Conservation (phyloP, 2,113 vertebrate species). For the Struthio camelus region DNA sequence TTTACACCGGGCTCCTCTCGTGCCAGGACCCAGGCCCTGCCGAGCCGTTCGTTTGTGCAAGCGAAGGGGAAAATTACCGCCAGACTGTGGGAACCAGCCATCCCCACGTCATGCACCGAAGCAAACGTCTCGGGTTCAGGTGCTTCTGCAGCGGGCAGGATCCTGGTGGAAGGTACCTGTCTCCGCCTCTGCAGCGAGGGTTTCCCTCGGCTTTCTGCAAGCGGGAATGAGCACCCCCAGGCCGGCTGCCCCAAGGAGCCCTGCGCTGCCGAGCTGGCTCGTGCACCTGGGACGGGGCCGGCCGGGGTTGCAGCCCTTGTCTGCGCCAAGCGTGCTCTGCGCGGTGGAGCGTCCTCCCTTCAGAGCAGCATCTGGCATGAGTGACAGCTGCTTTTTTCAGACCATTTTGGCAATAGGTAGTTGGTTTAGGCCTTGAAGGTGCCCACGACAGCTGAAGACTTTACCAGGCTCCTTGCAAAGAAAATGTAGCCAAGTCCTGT, state of each 20-base stretch:
- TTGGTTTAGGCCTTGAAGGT: not conserved
- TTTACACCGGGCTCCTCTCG: too few species aligned
- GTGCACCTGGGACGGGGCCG: not conserved
- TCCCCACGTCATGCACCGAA: fast-evolving
- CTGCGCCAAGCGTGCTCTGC: too few species aligned
- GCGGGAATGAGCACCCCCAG: fast-evolving
- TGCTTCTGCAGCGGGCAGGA: not conserved
- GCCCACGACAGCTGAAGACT: not conserved
- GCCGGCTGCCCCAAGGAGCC: not conserved
- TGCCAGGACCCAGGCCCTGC: fast-evolving
- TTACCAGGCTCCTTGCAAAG: too few species aligned
- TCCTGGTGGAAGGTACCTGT: fast-evolving
- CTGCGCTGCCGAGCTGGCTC: fast-evolving
- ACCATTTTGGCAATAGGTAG: not conserved
- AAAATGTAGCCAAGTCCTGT: too few species aligned
- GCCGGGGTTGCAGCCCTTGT: too few species aligned
- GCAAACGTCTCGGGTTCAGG: not conserved
- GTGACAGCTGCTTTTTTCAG: not conserved
- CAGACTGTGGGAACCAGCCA: not conserved
- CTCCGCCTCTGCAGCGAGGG: fast-evolving
- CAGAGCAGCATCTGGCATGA: too few species aligned
- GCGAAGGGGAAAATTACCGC: not conserved
- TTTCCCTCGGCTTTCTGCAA: not conserved
- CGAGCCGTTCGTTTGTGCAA: fast-evolving
- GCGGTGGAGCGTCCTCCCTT: too few species aligned